phyloP scores from a whole-genome alignment of 1,140 invertebrate species.

The Nixonia krombeini region DNA sequence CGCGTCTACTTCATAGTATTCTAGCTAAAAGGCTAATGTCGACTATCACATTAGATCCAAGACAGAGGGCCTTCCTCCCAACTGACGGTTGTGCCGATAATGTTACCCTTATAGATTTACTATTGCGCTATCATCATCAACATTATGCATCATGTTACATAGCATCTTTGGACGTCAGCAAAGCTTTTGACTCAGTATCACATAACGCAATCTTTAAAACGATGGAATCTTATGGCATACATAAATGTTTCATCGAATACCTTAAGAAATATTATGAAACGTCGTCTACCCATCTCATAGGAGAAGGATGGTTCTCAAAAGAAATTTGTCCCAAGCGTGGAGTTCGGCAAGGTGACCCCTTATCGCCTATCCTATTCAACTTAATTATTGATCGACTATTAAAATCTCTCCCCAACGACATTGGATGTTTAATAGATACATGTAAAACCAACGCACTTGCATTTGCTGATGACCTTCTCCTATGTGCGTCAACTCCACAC shows the following conservation, averaged over 20 bases:
- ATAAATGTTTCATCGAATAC: no score
- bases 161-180: constrained; percentile 48
- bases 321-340: constrained; percentile 23
- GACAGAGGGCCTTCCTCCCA: constrained; percentile 36
- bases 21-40: constrained; percentile 46
- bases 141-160: constrained; percentile 12
- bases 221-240: no score
- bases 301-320: no score
- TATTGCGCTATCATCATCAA: constrained; percentile 14
- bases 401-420: constrained; percentile 33
- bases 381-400: constrained; percentile 50
- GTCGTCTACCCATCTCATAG: no score
- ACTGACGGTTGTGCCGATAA: constrained; percentile 52
- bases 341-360: constrained; percentile 54
- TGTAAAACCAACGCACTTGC: constrained; percentile 47
- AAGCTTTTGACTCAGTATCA: constrained; percentile 65
- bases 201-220: no score
- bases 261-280: no score
- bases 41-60: constrained; percentile 11
- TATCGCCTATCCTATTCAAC: constrained; percentile 53
- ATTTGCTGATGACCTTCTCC: constrained; percentile 64
- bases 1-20: constrained; percentile 54
- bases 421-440: constrained; percentile 17
- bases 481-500: constrained; percentile 47
- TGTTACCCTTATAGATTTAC: constrained; percentile 17